Evolutionary conservation across 2,113 vertebrate genomes (phyloP).

Genomic region (Anthoscopus minutus): DNA sequence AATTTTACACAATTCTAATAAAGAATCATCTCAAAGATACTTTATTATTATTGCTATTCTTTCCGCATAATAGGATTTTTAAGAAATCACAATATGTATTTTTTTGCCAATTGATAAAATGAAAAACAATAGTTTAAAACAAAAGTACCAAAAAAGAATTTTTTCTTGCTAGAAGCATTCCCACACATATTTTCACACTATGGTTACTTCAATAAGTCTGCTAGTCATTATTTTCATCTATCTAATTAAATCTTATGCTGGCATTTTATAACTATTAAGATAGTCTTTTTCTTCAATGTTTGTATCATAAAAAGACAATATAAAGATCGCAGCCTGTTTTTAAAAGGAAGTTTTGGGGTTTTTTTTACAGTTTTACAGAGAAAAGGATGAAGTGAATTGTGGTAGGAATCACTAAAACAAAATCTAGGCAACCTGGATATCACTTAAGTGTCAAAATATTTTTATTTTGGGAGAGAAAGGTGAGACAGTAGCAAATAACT

Average conservation of each 20-base stretch:
- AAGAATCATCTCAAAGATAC: neutral
- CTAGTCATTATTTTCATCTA: neutral
- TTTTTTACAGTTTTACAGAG: neutral
- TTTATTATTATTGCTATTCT: neutral
- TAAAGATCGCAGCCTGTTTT: neutral
- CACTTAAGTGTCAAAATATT: neutral
- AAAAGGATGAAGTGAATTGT: neutral
- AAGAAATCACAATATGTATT: neutral
- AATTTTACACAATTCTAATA: neutral
- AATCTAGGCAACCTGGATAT: neutral
- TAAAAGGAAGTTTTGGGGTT: neutral
- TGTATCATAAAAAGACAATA: neutral
- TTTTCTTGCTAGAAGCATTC: neutral
- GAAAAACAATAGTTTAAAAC: neutral
- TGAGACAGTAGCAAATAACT: neutral
- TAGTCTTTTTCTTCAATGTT: neutral
- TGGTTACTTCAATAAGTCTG: neutral
- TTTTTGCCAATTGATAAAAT: neutral
- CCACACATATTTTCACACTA: neutral
- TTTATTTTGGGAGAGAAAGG: neutral
- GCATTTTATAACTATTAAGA: neutral
- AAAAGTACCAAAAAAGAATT: neutral
- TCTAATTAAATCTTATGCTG: neutral
- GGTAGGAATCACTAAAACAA: neutral
- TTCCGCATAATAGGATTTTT: neutral